phyloP scores from a whole-genome alignment of 2,888 invertebrate genomes.

The Drosophila paracracens region DNA sequence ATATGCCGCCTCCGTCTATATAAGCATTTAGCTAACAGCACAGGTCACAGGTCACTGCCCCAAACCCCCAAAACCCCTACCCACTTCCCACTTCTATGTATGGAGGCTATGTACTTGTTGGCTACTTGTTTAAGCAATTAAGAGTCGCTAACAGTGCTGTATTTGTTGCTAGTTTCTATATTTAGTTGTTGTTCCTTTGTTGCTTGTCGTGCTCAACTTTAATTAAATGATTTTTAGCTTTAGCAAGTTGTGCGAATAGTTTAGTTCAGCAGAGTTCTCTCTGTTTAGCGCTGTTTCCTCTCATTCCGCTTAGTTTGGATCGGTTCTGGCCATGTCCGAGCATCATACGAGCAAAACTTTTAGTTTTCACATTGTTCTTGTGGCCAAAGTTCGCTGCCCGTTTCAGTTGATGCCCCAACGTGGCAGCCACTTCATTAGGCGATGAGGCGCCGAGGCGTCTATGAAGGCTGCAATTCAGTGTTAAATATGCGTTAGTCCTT shows the following conservation, averaged over 20 bases:
- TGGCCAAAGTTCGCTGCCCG: constrained; percentile 49
- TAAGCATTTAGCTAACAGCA: constrained; percentile 29
- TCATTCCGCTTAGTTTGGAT: constrained; percentile 15
- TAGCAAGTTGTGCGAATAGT: constrained; percentile 63
- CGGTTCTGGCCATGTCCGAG: constrained; percentile 29
- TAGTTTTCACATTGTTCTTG: constrained; percentile 69
- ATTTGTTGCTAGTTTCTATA: constrained; percentile 26
- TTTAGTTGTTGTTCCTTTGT: constrained; percentile 14
- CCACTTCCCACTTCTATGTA: not conserved
- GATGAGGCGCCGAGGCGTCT: constrained; percentile 29
- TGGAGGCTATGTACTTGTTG: constrained; percentile 61
- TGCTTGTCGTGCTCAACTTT: constrained; percentile 53
- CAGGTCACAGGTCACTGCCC: constrained; percentile 74
- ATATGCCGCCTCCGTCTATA: constrained; percentile 17
- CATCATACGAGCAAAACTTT: constrained; percentile 66
- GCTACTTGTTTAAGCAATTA: constrained; percentile 78
- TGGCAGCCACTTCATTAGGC: constrained; percentile 66
- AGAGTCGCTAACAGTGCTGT: constrained; percentile 61
- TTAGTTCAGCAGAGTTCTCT: constrained; percentile 22
- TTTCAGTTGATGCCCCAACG: constrained; percentile 12
- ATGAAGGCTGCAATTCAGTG: constrained; percentile 1
- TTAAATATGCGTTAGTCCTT: constrained; percentile 2
- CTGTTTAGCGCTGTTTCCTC: constrained; percentile 1
- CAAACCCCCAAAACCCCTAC: not conserved
- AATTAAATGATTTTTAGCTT: constrained; percentile 79